Conservation (phyloP, 2,888 invertebrate species). For the Ecdyonurus torrentis region DNA sequence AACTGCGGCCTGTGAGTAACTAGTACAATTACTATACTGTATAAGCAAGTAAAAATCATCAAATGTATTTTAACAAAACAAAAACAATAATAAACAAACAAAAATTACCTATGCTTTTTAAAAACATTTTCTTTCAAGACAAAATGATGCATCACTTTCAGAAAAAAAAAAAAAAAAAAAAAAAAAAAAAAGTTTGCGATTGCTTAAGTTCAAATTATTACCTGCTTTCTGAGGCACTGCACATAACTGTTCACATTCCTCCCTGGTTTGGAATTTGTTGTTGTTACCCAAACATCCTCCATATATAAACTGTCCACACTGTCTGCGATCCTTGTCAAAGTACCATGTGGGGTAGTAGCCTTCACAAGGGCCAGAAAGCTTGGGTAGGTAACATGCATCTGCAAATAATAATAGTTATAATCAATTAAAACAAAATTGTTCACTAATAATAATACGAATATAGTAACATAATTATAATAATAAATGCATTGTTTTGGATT, state of each 20-base stretch:
- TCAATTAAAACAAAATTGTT: too few species aligned
- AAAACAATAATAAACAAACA: too few species aligned
- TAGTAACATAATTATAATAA: too few species aligned
- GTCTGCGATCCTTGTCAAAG: slow-evolving; percentile 56
- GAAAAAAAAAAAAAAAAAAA: not conserved
- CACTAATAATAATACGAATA: too few species aligned
- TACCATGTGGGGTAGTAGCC: slow-evolving; percentile 68
- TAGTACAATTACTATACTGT: too few species aligned
- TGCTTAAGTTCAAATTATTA: slow-evolving; percentile 24
- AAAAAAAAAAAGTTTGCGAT: not conserved
- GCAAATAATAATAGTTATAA: too few species aligned
- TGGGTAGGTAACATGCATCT: slow-evolving; percentile 66
- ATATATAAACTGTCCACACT: slow-evolving; percentile 73
- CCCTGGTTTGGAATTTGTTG: slow-evolving; percentile 65
- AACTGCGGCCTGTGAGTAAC: too few species aligned
- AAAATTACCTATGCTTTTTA: too few species aligned
- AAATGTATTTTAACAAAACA: too few species aligned
- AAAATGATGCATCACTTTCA: too few species aligned
- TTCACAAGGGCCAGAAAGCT: slow-evolving; percentile 65
- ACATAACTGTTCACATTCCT: slow-evolving; percentile 61
- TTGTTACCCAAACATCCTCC: slow-evolving; percentile 85
- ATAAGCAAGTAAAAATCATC: not conserved
- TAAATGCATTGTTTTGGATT: too few species aligned
- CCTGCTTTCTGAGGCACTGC: slow-evolving; percentile 43
- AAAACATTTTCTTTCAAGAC: too few species aligned